Evolutionary conservation across 2,797 vertebrate genomes (phyloP), one percentile per base, ranked within the genome.

Genomic region (Microcaecilia unicolor): DNA sequence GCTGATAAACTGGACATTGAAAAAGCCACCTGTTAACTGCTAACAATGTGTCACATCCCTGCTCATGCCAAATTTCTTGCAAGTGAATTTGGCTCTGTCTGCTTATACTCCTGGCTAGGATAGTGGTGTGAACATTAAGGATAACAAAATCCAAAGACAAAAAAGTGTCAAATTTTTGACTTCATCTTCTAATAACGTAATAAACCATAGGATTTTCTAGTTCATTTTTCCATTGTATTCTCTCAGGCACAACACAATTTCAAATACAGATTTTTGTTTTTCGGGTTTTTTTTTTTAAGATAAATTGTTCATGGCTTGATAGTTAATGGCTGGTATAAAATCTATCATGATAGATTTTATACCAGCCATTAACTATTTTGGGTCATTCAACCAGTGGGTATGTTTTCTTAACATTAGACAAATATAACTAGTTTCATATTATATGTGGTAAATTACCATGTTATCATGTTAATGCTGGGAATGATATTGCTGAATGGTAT

Each of bases 21-120:
- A 73, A 78, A 72, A 75, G 78, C 83, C 83, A 85, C 81, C 83
- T 84, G 81, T 83, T 83, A 80, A 80, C 65, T 75, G 70, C 72
- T 83, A 83, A 83, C 79, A 80, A 84, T 80, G 71, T 78, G 72
- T 74, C 74, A 74, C 64, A 61, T 70, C 63, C 60, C 57, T 76
- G 80, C 73, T 68, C 65, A 78, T 79, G 80, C 76, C 61, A 47
- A 25, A 25, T 20, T 78, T 81, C 75, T 68, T 66, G 75, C 70
- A 80, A 79, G 72, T 70, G 67, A 74, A 82, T 82, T 74, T 83
- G 81, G 80, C 80, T 83, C 78, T 74, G 58, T 71, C 56, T 69
- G 57, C 58, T 45, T 49, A 68, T 55, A 74, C 69, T 81, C 72
- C 73, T 83, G 80, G 81, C 72, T 60, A 75, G 69, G 64, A 70